Conservation (phyloP, 2,888 invertebrate species). For the Buathra laborator region DNA sequence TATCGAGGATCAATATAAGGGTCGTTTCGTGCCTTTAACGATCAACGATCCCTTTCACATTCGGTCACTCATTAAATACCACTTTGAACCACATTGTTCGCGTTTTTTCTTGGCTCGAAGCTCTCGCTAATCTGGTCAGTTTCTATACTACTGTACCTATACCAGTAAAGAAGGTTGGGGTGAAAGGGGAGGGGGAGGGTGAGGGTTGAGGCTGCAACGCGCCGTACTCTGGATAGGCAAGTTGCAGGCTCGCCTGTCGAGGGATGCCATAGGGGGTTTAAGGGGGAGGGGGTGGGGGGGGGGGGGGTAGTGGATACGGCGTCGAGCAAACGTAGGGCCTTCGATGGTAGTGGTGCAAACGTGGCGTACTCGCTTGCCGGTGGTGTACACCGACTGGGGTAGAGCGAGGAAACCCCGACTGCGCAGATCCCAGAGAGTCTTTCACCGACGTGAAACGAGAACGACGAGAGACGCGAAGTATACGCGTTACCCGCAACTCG, state of each 20-base stretch:
- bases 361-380: slow-evolving; percentile 33
- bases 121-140: slow-evolving; percentile 55
- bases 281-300: not conserved
- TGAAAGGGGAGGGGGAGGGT: slow-evolving; percentile 5
- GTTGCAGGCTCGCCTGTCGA: slow-evolving; percentile 37
- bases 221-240: slow-evolving; percentile 26
- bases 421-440: slow-evolving; percentile 78
- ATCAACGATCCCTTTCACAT: slow-evolving; percentile 6
- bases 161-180: slow-evolving; percentile 2
- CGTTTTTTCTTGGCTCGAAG: slow-evolving; percentile 49
- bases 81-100: slow-evolving; percentile 45
- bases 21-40: not conserved
- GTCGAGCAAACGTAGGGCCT: not conserved
- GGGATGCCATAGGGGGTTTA: not conserved
- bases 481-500: slow-evolving; percentile 60
- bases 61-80: slow-evolving; percentile 15
- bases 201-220: slow-evolving; percentile 54
- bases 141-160: slow-evolving; percentile 10
- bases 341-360: slow-evolving; percentile 11
- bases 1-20: slow-evolving; percentile 49
- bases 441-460: slow-evolving; percentile 65
- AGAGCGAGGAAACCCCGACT: slow-evolving; percentile 73
- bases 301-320: not conserved
- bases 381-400: slow-evolving; percentile 52
- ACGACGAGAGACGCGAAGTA: slow-evolving; percentile 68